These are phyloP conservation scores for Brachyptera putata DNA, from an alignment of 2,888 invertebrate genomes.

Conservation along the genomic window DNA sequence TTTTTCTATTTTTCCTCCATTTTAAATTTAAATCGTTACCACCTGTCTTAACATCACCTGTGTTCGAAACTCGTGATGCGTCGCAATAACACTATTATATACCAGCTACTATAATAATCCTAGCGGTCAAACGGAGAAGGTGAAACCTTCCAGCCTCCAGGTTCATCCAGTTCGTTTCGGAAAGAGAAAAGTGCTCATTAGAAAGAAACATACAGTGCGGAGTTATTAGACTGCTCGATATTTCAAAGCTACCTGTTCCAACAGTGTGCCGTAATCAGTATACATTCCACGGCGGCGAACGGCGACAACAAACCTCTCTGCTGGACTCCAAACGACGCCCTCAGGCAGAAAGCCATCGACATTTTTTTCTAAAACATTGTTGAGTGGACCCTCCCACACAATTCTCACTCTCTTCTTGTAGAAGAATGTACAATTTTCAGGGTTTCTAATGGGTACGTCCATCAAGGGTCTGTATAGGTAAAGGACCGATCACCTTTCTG, in stretches of 20 bases:
- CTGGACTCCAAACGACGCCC: not conserved
- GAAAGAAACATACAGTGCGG: not conserved
- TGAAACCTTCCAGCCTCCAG: too few species aligned
- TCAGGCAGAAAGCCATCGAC: conserved; percentile 2
- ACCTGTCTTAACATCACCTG: too few species aligned
- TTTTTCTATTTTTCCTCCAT: too few species aligned
- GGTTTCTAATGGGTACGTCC: conserved; percentile 1
- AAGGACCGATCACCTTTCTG: too few species aligned
- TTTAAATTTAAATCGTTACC: too few species aligned
- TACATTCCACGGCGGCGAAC: not conserved
- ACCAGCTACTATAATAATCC: too few species aligned
- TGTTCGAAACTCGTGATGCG: too few species aligned
- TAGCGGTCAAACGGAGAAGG: too few species aligned
- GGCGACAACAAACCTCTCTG: not conserved
- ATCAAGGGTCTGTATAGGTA: too few species aligned
- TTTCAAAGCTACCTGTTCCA: conserved; percentile 5
- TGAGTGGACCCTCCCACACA: conserved; percentile 17
- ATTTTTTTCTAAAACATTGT: conserved; percentile 3
- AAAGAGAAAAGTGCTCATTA: too few species aligned
- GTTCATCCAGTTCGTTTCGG: too few species aligned
- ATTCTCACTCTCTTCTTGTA: conserved; percentile 2
- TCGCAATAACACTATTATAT: too few species aligned
- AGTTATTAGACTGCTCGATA: conserved; percentile 11
- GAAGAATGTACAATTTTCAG: conserved; percentile 6
- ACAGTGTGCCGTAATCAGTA: conserved; percentile 7